Evolutionary conservation across 2,888 invertebrate genomes (phyloP), one percentile per base, ranked within the genome.

Genomic region (Drosophila kambysellisi): DNA sequence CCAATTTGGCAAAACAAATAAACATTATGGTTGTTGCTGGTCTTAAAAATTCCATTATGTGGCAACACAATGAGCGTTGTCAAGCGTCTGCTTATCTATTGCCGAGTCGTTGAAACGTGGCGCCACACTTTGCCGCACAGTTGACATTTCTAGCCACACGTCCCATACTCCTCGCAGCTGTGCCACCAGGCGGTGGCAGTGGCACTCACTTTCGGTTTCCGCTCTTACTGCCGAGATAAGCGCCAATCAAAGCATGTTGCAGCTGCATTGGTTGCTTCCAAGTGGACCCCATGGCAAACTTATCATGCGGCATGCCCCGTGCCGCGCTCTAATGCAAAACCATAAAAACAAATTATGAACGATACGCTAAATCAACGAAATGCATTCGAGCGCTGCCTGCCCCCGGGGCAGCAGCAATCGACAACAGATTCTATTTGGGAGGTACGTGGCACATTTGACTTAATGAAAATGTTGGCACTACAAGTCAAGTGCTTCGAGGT

Each of bases 401-500:
- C 20, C 29, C 43, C 46, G 50, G 43, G 46, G 46, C 52, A 41
- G n/a, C 75, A 43, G 54, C 69, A 68, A 74, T 63, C 67, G 54
- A 51, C 17, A 48, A 41, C 43, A 43, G 66, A 63, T 56, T 76
- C 71, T 76, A 70, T 73, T 80, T 79, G 72, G 77, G 81, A 72
- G 81, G 81, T 81, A 74, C 78, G 81, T 79, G 77, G 80, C 79
- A 85, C 81, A 85, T 75, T 83, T 88, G 88, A 90, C 87, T 91
- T 91, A 92, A 92, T 92, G 91, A 92, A 92, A 91, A 85, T 85
- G 91, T 92, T 92, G 91, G 85, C 91, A 92, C 91, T 91, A 86
- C 89, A 90, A 91, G 84, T 92, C 91, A 92, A 92, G 91, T 92
- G 91, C 82, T 89, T 77, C 90, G 89, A 90, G 89, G 82, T 89